These are phyloP conservation scores for Akabosia matsudoensis DNA, from an alignment of 1,140 invertebrate genomes.

Conservation along the genomic window DNA sequence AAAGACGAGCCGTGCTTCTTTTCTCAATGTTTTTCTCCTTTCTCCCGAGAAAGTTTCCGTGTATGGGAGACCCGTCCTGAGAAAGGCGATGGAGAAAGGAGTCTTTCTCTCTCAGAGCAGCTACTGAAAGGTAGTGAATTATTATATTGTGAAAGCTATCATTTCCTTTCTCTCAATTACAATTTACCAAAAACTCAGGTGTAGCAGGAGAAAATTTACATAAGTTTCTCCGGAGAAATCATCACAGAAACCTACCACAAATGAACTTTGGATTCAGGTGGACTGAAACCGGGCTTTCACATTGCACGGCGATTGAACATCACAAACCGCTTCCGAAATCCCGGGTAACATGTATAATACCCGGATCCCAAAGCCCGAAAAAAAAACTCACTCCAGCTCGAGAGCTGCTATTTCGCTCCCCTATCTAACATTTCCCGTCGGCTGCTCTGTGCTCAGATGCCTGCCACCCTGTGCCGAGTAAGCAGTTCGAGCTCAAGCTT, in stretches of 20 bases:
- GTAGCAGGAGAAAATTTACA: neutral
- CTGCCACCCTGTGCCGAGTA: too few species aligned
- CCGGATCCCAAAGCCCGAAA: too few species aligned
- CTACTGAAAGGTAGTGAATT: neutral
- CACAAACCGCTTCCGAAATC: neutral
- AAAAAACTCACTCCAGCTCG: too few species aligned
- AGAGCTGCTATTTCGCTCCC: too few species aligned
- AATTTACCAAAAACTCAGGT: neutral
- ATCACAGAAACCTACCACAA: neutral
- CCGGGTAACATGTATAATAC: neutral
- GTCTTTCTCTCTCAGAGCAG: neutral
- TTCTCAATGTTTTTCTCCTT: too few species aligned
- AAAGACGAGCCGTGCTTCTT: too few species aligned
- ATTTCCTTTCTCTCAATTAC: neutral
- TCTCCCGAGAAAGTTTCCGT: neutral
- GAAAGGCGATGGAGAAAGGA: neutral
- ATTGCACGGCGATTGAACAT: neutral
- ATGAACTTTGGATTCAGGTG: conserved; percentile 23
- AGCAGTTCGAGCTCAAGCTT: too few species aligned
- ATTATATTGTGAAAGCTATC: neutral
- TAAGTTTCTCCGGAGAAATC: conserved; percentile 17
- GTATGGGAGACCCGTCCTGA: neutral
- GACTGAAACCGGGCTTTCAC: conserved; percentile 19
- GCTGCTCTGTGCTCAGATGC: too few species aligned
- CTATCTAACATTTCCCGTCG: too few species aligned